Evolutionary conservation across 2,888 invertebrate genomes (phyloP).

Genomic region (Rhamphomyia laevipes): DNA sequence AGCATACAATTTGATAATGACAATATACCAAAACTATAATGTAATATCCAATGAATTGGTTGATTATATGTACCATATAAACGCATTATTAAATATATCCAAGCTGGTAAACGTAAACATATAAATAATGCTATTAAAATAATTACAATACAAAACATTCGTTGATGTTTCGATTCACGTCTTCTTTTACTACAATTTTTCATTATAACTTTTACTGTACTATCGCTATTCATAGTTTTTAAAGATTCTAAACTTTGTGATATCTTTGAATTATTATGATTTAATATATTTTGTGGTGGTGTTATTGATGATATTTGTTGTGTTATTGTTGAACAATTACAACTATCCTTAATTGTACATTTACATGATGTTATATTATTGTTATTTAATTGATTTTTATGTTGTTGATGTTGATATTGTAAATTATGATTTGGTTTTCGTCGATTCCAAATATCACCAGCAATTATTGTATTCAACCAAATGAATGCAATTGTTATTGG

Average conservation of each 20-base stretch:
- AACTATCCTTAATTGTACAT: neutral
- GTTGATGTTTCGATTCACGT: conserved; percentile 39
- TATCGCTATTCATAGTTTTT: neutral
- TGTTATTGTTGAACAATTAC: neutral
- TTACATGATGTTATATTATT: neutral
- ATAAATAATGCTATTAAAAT: conserved; percentile 44
- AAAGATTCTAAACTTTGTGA: neutral
- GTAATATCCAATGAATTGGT: conserved; percentile 37
- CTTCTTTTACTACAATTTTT: neutral
- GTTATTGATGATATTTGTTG: neutral
- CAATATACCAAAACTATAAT: conserved; percentile 41
- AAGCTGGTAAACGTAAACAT: conserved; percentile 42
- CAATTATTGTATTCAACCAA: conserved; percentile 42
- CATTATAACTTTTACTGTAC: neutral
- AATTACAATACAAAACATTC: conserved; percentile 46
- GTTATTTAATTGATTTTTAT: neutral
- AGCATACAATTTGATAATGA: conserved; percentile 42
- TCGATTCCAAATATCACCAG: conserved; percentile 40
- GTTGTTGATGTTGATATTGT: neutral
- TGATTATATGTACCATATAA: conserved; percentile 27
- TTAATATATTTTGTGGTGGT: neutral
- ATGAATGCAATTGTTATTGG: conserved; percentile 40
- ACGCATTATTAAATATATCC: conserved; percentile 42
- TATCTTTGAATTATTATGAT: neutral
- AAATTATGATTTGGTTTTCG: conserved; percentile 21